phyloP scores from a whole-genome alignment of 2,113 vertebrate genomes.

The Ceuthmochares aereus region DNA sequence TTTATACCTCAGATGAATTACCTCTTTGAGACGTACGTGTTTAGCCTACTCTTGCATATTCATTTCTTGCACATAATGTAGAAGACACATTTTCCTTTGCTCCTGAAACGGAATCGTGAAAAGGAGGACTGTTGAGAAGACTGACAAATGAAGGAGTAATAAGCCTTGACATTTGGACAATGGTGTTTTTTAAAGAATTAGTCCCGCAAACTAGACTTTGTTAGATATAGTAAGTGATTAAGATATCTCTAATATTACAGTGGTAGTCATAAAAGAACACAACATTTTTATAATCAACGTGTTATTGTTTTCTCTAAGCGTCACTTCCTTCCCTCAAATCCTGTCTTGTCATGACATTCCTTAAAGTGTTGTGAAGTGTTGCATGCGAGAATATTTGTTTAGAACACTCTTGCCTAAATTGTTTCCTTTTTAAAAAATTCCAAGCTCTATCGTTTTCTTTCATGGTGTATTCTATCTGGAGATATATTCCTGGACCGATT shows the following conservation, averaged over 20 bases:
- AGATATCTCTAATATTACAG: not conserved
- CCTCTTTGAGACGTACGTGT: rapidly evolving
- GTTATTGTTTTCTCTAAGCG: not conserved
- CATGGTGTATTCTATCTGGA: not conserved
- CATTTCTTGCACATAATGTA: rapidly evolving
- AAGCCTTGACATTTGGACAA: not conserved
- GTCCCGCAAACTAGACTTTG: not conserved
- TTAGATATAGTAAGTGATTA: not conserved
- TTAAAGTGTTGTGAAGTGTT: not conserved
- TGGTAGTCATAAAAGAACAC: not conserved
- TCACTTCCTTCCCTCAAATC: not conserved
- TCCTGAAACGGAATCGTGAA: not conserved
- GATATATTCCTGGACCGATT: not conserved
- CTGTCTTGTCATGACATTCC: not conserved
- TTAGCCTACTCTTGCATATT: not conserved
- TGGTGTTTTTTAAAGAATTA: not conserved
- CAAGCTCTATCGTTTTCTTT: not conserved
- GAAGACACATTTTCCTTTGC: not conserved
- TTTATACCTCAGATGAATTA: not conserved
- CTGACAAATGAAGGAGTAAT: not conserved
- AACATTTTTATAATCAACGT: not conserved
- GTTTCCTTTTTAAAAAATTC: not conserved
- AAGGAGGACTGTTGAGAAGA: not conserved
- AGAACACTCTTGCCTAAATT: not conserved
- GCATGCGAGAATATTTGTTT: not conserved